Evolutionary conservation across 2,113 vertebrate species (phyloP).

Genomic region (Sarotherodon lohbergeri): DNA sequence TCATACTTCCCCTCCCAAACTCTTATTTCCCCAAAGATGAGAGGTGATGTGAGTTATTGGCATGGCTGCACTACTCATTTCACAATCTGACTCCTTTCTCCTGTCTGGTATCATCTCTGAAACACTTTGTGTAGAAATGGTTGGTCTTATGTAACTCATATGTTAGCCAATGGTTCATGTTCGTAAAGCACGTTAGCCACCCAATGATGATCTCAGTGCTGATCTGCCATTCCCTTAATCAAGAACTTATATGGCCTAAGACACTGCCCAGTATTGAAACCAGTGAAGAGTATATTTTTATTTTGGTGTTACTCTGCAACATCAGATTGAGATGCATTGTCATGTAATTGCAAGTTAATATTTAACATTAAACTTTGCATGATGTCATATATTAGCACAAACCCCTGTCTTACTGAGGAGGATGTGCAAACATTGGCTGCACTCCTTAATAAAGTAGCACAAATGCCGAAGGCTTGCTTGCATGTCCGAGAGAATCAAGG

Average conservation of each 20-base stretch:
- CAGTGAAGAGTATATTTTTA: neutral
- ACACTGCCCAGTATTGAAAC: neutral
- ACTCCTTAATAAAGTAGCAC: neutral
- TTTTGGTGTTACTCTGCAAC: neutral
- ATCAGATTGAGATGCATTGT: neutral
- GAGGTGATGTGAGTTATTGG: slow-evolving; percentile 18
- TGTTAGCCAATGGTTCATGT: slow-evolving; percentile 10
- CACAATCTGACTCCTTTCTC: slow-evolving; percentile 31
- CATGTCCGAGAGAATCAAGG: neutral
- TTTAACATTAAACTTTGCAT: neutral
- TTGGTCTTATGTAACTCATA: slow-evolving; percentile 28
- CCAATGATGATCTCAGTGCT: neutral
- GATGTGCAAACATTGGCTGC: neutral
- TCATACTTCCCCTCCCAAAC: neutral
- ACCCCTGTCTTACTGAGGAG: neutral
- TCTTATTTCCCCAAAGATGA: neutral
- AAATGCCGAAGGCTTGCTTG: neutral
- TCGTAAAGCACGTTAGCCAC: slow-evolving; percentile 33
- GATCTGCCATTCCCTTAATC: neutral
- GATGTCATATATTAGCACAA: neutral
- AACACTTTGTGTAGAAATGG: slow-evolving; percentile 29
- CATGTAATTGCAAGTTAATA: neutral
- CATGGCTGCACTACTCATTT: slow-evolving; percentile 10
- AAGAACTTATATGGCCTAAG: neutral
- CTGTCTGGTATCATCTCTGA: slow-evolving; percentile 41